A percentile compares a stretch with the other conserved stretches of the same genome.
Evolutionary conservation across 2,113 vertebrate species (phyloP).

Genomic region (Grallaria varia): DNA sequence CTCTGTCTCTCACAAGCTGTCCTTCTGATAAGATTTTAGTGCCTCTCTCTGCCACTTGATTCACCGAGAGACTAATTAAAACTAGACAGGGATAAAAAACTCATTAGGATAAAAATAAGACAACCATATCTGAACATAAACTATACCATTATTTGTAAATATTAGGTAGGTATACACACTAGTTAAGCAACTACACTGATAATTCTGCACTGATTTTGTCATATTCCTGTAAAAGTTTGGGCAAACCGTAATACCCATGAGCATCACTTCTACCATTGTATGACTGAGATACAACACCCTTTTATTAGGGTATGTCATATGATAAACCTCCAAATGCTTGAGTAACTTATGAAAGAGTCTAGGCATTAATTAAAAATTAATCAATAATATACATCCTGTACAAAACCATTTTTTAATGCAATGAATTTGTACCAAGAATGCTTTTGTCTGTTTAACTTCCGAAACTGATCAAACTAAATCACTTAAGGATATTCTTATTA

Average conservation of each 20-base stretch:
- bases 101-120: neutral
- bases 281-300: neutral
- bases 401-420: neutral
- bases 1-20: neutral
- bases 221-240: neutral
- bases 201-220: neutral
- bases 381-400: neutral
- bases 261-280: neutral
- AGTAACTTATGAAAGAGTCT: neutral
- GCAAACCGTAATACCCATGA: neutral
- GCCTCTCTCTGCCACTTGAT: neutral
- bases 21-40: neutral
- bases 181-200: neutral
- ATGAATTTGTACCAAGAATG: neutral
- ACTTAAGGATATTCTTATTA: neutral
- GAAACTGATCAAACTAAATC: neutral
- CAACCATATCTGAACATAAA: neutral
- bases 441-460: neutral
- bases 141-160: neutral
- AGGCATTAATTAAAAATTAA: neutral
- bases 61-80: neutral
- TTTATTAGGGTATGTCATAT: neutral
- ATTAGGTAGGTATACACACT: neutral
- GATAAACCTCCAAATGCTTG: neutral
- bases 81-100: neutral